Conservation (phyloP, 2,113 vertebrate genomes). For the Thalassarche chlororhynchos region DNA sequence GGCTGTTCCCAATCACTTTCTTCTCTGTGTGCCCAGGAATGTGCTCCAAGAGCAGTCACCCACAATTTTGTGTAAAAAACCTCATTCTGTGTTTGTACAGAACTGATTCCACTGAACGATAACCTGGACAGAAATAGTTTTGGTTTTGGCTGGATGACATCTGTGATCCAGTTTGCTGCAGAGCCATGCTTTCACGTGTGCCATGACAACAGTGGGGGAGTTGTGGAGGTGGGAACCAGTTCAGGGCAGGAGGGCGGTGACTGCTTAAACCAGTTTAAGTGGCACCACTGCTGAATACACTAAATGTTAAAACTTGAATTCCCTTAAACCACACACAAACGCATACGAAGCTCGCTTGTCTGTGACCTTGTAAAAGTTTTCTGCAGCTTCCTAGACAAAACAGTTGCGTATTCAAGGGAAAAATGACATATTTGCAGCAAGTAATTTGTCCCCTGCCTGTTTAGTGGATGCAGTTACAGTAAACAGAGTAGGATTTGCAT, state of each 20-base stretch:
- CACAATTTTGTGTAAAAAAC: neutral
- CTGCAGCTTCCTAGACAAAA: neutral
- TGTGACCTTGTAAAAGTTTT: neutral
- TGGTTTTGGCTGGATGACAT: neutral
- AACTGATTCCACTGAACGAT: neutral
- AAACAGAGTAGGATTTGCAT: neutral
- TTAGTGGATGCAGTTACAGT: neutral
- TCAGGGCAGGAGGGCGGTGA: neutral
- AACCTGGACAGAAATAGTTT: neutral
- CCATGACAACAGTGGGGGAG: neutral
- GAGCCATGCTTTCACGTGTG: neutral
- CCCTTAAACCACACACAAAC: neutral
- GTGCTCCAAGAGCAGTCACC: neutral
- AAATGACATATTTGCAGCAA: neutral
- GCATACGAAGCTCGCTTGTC: neutral
- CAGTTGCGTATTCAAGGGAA: neutral
- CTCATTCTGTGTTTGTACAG: neutral
- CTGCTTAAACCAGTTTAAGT: neutral
- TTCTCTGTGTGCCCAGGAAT: neutral
- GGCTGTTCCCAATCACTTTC: neutral
- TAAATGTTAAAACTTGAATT: neutral
- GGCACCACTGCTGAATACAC: neutral
- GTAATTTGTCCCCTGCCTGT: neutral
- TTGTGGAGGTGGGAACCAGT: neutral
- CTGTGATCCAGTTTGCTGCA: neutral